These are phyloP conservation scores for Lissocephala sabroskyi DNA, from an alignment of 2,888 invertebrate species.

Conservation along the genomic window DNA sequence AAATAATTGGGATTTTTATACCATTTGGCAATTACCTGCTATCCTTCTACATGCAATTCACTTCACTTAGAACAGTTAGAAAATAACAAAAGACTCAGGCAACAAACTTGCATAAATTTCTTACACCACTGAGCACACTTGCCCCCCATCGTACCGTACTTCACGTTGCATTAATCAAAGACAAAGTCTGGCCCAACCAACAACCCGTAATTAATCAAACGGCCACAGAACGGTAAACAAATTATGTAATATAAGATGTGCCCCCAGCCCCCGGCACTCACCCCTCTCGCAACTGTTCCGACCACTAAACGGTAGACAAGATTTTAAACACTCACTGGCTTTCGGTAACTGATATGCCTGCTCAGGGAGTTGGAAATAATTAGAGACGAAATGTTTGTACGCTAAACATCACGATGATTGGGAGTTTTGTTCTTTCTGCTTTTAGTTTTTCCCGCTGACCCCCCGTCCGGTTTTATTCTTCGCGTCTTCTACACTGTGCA, in stretches of 20 bases:
- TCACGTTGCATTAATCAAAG: constrained; percentile 36
- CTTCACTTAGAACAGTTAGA: constrained; percentile 47
- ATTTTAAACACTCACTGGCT: background rate
- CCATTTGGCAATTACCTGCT: too few relatives aligned
- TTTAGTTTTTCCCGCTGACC: background rate
- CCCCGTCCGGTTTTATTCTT: background rate
- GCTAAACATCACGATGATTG: constrained; percentile 29
- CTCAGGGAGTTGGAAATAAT: constrained; percentile 56
- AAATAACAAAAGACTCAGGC: constrained; percentile 11
- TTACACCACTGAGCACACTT: background rate
- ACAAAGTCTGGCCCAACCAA: constrained; percentile 25
- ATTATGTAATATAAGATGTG: constrained; percentile 42
- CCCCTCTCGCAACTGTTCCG: too few relatives aligned
- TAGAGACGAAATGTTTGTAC: constrained; percentile 21
- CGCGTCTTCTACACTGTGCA: too few relatives aligned
- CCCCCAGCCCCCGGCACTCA: background rate
- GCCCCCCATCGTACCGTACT: too few relatives aligned
- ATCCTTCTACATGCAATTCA: constrained; percentile 6
- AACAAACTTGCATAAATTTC: constrained; percentile 43
- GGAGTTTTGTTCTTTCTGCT: constrained; percentile 17
- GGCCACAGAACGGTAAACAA: constrained; percentile 48
- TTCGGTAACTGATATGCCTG: constrained; percentile 54
- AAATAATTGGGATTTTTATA: too few relatives aligned
- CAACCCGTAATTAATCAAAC: constrained; percentile 44
- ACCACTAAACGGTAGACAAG: too few relatives aligned